Conservation (phyloP, 1,140 invertebrate species). For the Probaryconus sp. region DNA sequence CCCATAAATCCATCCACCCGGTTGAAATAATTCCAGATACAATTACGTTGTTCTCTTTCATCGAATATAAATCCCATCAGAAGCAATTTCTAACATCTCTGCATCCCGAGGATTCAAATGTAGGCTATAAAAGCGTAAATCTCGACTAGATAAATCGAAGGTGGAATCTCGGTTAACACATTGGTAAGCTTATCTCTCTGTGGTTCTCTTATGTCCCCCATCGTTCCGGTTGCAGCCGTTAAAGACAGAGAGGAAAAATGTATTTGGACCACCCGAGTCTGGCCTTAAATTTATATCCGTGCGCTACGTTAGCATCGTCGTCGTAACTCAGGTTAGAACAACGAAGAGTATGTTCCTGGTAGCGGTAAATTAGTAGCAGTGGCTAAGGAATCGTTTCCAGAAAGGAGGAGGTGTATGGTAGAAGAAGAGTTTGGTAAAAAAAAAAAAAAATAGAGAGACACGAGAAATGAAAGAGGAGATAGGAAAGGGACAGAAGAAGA, state of each 20-base stretch:
- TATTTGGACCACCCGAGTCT: slow-evolving; percentile 64
- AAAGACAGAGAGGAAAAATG: slow-evolving; percentile 56
- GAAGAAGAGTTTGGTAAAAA: slow-evolving; percentile 19
- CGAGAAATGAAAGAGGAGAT: neutral
- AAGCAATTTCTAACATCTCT: slow-evolving; percentile 49
- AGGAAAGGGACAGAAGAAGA: too few relatives aligned
- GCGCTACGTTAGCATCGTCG: slow-evolving; percentile 58
- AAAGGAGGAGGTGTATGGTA: slow-evolving; percentile 49
- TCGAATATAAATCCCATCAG: slow-evolving; percentile 36
- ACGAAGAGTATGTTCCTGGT: slow-evolving; percentile 71
- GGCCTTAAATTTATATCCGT: slow-evolving; percentile 64
- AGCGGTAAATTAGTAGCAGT: slow-evolving; percentile 73
- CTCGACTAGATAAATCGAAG: slow-evolving; percentile 44
- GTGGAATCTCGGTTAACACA: slow-evolving; percentile 49
- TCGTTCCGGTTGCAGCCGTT: slow-evolving; percentile 57
- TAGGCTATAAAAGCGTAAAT: slow-evolving; percentile 54
- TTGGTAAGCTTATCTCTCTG: slow-evolving; percentile 56
- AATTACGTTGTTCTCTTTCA: slow-evolving; percentile 31
- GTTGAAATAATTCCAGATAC: slow-evolving; percentile 35
- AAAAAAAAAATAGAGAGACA: slow-evolving; percentile 30
- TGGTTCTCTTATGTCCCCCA: slow-evolving; percentile 28
- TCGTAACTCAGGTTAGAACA: slow-evolving; percentile 73
- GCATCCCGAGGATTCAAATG: slow-evolving; percentile 29
- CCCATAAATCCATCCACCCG: too few relatives aligned
- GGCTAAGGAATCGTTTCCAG: slow-evolving; percentile 65